Base-by-base conservation (phyloP, 2,113 vertebrate species). In the Xerus inauris region DNA sequence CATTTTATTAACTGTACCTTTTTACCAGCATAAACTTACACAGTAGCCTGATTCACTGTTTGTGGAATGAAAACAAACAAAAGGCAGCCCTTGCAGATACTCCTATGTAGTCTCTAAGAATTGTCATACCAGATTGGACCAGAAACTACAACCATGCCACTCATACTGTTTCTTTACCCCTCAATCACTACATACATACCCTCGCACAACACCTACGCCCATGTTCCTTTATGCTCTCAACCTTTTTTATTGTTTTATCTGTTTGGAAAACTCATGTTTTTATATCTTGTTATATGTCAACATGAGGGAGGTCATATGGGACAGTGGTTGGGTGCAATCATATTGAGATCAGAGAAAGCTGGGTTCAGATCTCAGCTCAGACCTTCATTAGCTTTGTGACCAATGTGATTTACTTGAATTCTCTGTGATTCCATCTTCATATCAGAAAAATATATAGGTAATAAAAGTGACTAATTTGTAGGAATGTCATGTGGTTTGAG, bases 1-100 rank as follows among this genome's bases (percentile, higher is more conserved):
- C 2, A 54, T 1, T 91, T 82, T 80, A 80, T 79, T 85, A 85
- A 35, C 19, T 32, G 64, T 59, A 49, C 20, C 13, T 57, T 12
- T 94, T 85, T 59, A 32, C 13, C 69, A 17, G 32, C 30, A 76
- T 90, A 85, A 94, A 80, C 88, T 77, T 89, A 89, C 76, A 76
- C 32, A 26, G 24, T 45, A 91, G 10, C 35, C 10, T 79, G 9
- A 79, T 20, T 64, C 73, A 69, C 19, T 80, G 30, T 17, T 72
- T 87, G 22, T 81, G 28, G 28, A 95, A 91, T 12, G 32, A 80
- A 73, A 91, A 87, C 1, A 49, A 12, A 72, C 51, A 64, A 94
- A 81, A 81, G 49, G 10, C 3, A 71, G 13, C 38, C 13, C 71
- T 91, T 82, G 8, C 22, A 59, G 38, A 57, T 22, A 30, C 40